A percentile compares a stretch with the other conserved stretches of the same genome.
These are phyloP conservation scores for Holocentrus rufus DNA, from an alignment of 2,797 vertebrate genomes.

Conservation along the genomic window DNA sequence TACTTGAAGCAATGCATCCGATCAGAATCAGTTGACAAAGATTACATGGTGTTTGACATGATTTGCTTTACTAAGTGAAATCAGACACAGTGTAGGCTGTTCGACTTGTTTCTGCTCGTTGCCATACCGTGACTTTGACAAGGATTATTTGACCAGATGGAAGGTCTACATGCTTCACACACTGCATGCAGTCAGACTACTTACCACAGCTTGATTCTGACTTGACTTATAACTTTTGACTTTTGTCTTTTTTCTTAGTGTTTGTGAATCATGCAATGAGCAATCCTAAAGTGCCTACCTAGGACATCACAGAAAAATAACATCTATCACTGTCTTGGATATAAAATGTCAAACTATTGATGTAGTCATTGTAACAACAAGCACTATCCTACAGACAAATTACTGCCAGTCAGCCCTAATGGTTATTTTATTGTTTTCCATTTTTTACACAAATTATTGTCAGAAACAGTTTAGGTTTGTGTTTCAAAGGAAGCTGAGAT, in stretches of 20 bases:
- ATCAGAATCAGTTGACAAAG: not conserved
- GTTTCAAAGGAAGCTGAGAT: too few relatives aligned
- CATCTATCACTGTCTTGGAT: constrained; percentile 3
- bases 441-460: too few relatives aligned
- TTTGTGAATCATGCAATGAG: not conserved
- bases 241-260: not conserved
- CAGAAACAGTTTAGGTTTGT: too few relatives aligned
- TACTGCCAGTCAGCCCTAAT: too few relatives aligned
- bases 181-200: too few relatives aligned
- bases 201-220: not conserved
- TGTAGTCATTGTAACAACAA: too few relatives aligned
- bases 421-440: too few relatives aligned
- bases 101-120: not conserved
- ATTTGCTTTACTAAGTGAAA: constrained; percentile 12
- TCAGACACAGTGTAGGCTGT: constrained; percentile 7
- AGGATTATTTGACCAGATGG: not conserved
- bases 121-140: not conserved
- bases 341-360: not conserved
- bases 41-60: constrained; percentile 11
- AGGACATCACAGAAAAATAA: not conserved
- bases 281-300: not conserved
- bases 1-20: constrained; percentile 3
- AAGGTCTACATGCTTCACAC: too few relatives aligned
- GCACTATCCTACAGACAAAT: too few relatives aligned
- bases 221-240: not conserved